A percentile compares a stretch with the other conserved stretches of the same genome.
Conservation (phyloP, 1,140 invertebrate genomes). For the Myzus persicae region DNA sequence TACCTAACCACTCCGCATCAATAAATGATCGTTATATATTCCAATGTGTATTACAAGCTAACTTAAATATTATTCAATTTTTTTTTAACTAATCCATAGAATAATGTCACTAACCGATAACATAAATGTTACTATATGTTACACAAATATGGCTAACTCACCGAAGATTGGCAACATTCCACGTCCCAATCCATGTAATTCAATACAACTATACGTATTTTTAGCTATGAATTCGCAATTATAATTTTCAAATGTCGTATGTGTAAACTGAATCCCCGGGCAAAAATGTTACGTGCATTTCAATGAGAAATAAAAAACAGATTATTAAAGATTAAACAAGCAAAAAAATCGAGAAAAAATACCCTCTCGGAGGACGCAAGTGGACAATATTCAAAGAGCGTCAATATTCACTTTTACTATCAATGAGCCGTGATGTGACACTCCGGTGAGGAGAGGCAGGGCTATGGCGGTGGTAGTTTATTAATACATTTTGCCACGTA, state of each 20-base stretch:
- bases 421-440: conserved; percentile 37
- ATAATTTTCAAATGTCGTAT: conserved; percentile 35
- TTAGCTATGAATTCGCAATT: conserved; percentile 48
- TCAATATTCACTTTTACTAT: conserved; percentile 38
- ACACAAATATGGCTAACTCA: conserved; percentile 49
- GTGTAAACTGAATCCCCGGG: neutral
- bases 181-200: conserved; percentile 42
- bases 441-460: neutral
- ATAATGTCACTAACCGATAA: conserved; percentile 32
- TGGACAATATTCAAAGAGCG: neutral
- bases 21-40: neutral
- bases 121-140: conserved; percentile 18
- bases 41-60: neutral
- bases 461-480: neutral
- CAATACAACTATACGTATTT: conserved; percentile 48
- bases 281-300: conserved; percentile 1
- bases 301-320: neutral
- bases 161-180: conserved; percentile 35
- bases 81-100: conserved; percentile 12
- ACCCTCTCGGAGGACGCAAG: neutral
- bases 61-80: neutral
- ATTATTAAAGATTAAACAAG: neutral
- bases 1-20: neutral
- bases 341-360: neutral
- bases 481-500: conserved; percentile 30